These are phyloP conservation scores for Calephelis virginiensis DNA, from an alignment of 1,140 invertebrate species.

Conservation along the genomic window DNA sequence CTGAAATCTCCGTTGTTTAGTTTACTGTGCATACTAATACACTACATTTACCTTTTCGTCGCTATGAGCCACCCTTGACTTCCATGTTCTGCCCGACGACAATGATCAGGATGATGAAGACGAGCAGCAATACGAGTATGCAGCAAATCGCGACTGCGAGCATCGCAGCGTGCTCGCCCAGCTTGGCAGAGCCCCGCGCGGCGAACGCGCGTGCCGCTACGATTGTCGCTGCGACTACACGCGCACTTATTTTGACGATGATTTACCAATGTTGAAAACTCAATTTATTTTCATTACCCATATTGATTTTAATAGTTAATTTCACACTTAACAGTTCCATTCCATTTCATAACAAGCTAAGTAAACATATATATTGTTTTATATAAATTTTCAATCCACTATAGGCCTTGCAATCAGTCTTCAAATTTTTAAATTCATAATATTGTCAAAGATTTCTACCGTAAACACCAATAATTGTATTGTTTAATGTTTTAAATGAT, in stretches of 20 bases:
- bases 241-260: conserved; percentile 45
- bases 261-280: neutral
- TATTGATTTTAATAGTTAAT: neutral
- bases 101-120: conserved; percentile 89
- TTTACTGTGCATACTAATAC: neutral
- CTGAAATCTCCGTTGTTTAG: too few species aligned
- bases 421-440: conserved; percentile 5
- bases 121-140: conserved; percentile 85
- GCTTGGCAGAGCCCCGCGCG: conserved; percentile 59
- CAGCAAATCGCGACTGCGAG: conserved; percentile 88
- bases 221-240: conserved; percentile 50
- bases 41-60: conserved; percentile 43
- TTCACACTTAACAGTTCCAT: neutral
- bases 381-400: neutral
- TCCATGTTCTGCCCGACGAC: conserved; percentile 85
- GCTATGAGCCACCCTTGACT: conserved; percentile 78
- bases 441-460: conserved; percentile 5
- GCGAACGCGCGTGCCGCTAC: conserved; percentile 53
- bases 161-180: conserved; percentile 81
- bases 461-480: neutral
- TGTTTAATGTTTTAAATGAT: too few species aligned
- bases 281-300: neutral
- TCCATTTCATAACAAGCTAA: neutral
- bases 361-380: neutral
- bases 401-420: conserved; percentile 10